phyloP scores from a whole-genome alignment of 2,113 vertebrate genomes.

The Ursus arctos region DNA sequence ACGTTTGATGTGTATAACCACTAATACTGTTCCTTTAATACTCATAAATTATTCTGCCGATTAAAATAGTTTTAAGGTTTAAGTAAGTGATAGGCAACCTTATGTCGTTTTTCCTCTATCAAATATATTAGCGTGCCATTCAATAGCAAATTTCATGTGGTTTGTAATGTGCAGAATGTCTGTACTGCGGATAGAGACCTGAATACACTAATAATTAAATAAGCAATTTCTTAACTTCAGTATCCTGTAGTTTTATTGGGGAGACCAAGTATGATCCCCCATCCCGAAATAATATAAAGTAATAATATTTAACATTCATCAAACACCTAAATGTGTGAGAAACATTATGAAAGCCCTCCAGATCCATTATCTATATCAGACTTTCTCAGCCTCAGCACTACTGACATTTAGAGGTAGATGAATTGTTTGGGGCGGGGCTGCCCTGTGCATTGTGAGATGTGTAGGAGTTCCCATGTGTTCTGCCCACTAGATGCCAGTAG shows the following conservation, averaged over 20 bases:
- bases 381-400: background rate
- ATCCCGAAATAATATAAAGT: background rate
- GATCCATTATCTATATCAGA: background rate
- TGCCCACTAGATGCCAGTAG: background rate
- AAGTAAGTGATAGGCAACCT: background rate
- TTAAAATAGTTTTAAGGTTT: background rate
- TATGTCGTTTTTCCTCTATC: background rate
- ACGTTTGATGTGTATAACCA: background rate
- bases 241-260: background rate
- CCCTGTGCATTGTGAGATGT: background rate
- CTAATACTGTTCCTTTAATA: background rate
- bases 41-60: background rate
- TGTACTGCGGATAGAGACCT: background rate
- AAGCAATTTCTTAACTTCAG: background rate
- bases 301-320: background rate
- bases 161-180: background rate
- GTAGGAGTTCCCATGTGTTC: background rate
- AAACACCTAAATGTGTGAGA: background rate
- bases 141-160: background rate
- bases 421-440: background rate
- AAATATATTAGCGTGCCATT: background rate
- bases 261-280: background rate
- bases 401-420: background rate
- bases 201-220: background rate
- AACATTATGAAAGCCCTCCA: background rate